Base-by-base conservation (phyloP, 2,797 vertebrate species). In the Myotis findleyi region DNA sequence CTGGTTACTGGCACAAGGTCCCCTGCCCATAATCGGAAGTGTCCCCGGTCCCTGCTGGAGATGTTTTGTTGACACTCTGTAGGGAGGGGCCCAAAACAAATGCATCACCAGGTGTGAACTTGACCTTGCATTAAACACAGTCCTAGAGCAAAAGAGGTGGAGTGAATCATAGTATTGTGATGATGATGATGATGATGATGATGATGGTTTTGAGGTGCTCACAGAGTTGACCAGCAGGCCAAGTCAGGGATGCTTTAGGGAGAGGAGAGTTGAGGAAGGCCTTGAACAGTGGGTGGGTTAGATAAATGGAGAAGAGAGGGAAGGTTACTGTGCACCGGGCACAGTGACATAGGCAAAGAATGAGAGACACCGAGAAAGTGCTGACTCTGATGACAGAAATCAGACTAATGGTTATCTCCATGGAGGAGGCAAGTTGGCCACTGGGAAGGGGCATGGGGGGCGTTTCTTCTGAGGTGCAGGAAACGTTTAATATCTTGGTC, bases 1-100 rank as follows among this genome's bases (percentile, higher is more conserved):
- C 23, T 71, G 71, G 41, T 36, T 47, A 14, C 44, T 62, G 49
- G 59, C 18, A 47, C 4, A 16, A 76, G 36, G 13, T n/a, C 36
- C 23, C 18, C 14, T 23, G 55, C 20, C 47, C 5, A 0, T 6
- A 6, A 3, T 0, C 1, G 2, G 20, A 64, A 72, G 33, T 2
- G 8, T 57, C 38, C n/a, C 17, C 47, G 1, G 17, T 6, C 13
- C 36, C 36, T 25, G 0, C 11, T 20, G 23, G 71, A 87, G 25
- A 49, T 7, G 16, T 49, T 72, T 77, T 71, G 68, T 77, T 87
- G 23, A 7, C 16, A 13, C 11, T 62, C 55, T 80, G 5, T 20
- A 66, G 51, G n/a, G 38, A 87, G n/a, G 20, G 38, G 20, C 27
- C 6, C 12, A 14, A 59, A 30, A 23, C 18, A 41, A 75, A 44